A percentile compares a stretch with the other conserved stretches of the same genome.
Evolutionary conservation across 1,140 invertebrate genomes (phyloP).

Genomic region (Lepidotrigona ventralis): DNA sequence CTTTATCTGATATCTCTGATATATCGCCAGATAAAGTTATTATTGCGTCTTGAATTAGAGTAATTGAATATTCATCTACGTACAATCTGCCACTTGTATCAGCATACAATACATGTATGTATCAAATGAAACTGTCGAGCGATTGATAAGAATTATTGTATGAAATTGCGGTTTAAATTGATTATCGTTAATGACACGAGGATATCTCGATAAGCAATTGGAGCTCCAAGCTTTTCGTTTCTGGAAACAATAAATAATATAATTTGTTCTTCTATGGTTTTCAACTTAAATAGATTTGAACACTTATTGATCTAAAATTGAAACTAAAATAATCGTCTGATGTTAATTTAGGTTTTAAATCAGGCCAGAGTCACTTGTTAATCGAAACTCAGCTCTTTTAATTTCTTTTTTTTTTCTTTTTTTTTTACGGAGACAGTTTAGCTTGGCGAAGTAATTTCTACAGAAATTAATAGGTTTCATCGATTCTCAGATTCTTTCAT

Average conservation of each 20-base stretch:
- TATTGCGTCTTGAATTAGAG: not conserved
- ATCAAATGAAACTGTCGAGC: not conserved
- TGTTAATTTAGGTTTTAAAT: not conserved
- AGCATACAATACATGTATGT: not conserved
- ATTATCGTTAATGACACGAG: not conserved
- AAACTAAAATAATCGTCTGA: no score
- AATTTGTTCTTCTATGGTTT: not conserved
- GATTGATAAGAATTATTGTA: not conserved
- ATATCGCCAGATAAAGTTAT: not conserved
- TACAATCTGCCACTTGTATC: not conserved
- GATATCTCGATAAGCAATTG: not conserved
- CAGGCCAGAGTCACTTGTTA: rapidly evolving
- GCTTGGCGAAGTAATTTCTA: no score
- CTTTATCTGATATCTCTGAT: not conserved
- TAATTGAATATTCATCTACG: constrained; percentile 7
- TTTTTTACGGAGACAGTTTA: not conserved
- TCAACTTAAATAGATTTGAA: no score
- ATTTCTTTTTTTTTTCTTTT: not conserved
- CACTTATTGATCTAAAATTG: no score
- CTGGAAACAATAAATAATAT: not conserved
- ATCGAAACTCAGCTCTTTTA: not conserved
- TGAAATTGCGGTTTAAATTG: not conserved
- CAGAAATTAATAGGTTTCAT: no score
- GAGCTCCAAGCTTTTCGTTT: not conserved
- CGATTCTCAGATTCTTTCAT: no score